These are phyloP conservation scores for Pyrrhosoma nymphula DNA, from an alignment of 2,888 invertebrate species.

Conservation along the genomic window DNA sequence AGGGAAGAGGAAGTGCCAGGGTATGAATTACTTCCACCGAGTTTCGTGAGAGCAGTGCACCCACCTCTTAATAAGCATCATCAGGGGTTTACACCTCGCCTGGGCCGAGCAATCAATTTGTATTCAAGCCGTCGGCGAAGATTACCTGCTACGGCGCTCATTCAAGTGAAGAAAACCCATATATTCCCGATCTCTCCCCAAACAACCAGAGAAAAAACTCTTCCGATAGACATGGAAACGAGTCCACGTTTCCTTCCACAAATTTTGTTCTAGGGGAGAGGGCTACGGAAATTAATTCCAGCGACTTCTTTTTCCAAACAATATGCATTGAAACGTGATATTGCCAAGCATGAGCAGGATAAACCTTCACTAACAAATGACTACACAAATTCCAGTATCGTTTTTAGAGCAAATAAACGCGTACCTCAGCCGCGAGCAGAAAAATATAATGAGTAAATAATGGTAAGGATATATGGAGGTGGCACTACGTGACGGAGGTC, in stretches of 20 bases:
- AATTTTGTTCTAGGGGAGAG: background rate
- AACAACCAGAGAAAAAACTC: background rate
- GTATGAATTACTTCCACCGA: slow-evolving; percentile 62
- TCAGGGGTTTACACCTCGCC: slow-evolving; percentile 48
- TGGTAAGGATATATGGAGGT: too few species aligned
- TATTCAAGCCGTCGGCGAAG: slow-evolving; percentile 65
- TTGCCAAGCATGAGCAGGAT: background rate
- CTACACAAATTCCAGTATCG: background rate
- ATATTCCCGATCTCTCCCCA: background rate
- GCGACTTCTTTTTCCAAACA: background rate
- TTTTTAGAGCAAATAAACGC: too few species aligned
- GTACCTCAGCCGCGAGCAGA: too few species aligned
- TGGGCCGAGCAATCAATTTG: slow-evolving; percentile 65
- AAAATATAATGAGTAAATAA: too few species aligned
- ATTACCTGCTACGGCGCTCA: slow-evolving; percentile 27
- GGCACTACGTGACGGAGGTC: background rate
- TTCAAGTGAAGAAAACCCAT: background rate
- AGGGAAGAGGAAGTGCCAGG: slow-evolving; percentile 61
- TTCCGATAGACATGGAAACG: background rate
- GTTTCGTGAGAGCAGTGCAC: slow-evolving; percentile 30
- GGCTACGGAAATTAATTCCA: background rate
- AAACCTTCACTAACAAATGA: background rate
- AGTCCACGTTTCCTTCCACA: background rate
- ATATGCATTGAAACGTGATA: too few species aligned
- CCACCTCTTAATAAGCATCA: slow-evolving; percentile 5